Percentiles rank a stretch among this genome's conserved stretches.
These are phyloP conservation scores for Stramonita haemastoma DNA, from an alignment of 2,888 invertebrate genomes.

Conservation along the genomic window DNA sequence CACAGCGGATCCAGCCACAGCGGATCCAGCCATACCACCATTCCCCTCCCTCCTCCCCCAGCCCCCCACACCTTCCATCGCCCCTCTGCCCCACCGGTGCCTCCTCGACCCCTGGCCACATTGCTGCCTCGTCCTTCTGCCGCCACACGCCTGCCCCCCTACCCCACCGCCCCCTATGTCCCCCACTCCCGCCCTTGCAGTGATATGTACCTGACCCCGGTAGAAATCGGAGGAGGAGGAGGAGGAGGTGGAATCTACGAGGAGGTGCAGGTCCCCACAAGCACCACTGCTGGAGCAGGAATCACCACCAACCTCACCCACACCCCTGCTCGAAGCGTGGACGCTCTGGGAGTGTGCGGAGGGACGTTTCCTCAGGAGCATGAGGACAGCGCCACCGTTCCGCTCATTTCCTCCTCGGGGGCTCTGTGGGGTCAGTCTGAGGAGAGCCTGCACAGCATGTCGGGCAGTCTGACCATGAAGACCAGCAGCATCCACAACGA, in stretches of 20 bases:
- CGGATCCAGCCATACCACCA: not conserved
- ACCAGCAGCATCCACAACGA: constrained; percentile 36
- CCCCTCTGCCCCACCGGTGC: not conserved
- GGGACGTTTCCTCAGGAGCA: constrained; percentile 18
- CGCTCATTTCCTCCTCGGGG: constrained; percentile 9
- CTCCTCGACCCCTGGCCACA: not conserved
- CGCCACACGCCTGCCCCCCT: not conserved
- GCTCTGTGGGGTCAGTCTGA: not conserved
- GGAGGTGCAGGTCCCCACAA: constrained; percentile 56
- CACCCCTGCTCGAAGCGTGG: not conserved
- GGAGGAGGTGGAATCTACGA: constrained; percentile 47
- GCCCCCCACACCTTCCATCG: constrained; percentile 13
- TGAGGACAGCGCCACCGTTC: constrained; percentile 2
- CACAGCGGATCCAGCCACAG: constrained; percentile 6
- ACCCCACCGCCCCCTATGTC: not conserved
- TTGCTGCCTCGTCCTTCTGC: not conserved
- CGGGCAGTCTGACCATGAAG: constrained; percentile 17
- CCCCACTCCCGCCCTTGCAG: constrained; percentile 52
- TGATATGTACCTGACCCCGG: constrained; percentile 63
- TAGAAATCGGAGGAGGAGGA: constrained; percentile 50
- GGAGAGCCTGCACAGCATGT: constrained; percentile 36
- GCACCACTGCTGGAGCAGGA: constrained; percentile 34
- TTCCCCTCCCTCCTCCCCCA: not conserved
- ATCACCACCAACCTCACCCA: constrained; percentile 17
- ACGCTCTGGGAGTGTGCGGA: constrained; percentile 44